Conservation (phyloP, 2,888 invertebrate species). For the Thymelicus sylvestris region DNA sequence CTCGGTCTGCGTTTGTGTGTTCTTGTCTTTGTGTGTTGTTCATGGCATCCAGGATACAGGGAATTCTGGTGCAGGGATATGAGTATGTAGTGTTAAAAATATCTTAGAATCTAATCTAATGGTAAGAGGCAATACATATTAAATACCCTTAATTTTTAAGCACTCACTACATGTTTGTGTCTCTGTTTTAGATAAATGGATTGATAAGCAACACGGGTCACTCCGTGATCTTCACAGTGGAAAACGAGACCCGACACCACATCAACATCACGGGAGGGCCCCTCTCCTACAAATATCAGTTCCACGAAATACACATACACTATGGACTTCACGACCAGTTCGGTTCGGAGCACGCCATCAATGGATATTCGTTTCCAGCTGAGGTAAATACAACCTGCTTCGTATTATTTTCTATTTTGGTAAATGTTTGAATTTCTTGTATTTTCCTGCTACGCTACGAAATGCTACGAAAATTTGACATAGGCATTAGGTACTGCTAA, state of each 20-base stretch:
- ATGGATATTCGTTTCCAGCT: conserved; percentile 97
- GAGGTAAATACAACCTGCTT: conserved; percentile 89
- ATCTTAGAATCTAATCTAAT: no score
- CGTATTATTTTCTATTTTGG: neutral
- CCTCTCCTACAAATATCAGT: conserved; percentile 96
- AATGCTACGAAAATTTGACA: no score
- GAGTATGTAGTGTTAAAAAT: no score
- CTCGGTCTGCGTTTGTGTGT: no score
- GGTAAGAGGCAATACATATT: no score
- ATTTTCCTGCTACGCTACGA: neutral
- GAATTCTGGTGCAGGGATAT: no score
- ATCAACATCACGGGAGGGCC: conserved; percentile 98
- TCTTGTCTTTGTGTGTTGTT: no score
- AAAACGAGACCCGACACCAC: conserved; percentile 92
- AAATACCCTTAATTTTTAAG: no score
- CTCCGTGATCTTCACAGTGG: conserved; percentile 95
- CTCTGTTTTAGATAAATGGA: conserved; percentile 90
- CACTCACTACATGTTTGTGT: neutral
- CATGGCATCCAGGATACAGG: no score
- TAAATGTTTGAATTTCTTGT: neutral
- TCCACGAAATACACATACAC: conserved; percentile 97
- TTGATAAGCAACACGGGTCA: conserved; percentile 97
- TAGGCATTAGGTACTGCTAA: no score
- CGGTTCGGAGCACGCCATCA: conserved; percentile 98
- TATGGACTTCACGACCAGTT: conserved; percentile 95